Base-by-base conservation (phyloP, 2,113 vertebrate genomes). In the Struthio camelus region DNA sequence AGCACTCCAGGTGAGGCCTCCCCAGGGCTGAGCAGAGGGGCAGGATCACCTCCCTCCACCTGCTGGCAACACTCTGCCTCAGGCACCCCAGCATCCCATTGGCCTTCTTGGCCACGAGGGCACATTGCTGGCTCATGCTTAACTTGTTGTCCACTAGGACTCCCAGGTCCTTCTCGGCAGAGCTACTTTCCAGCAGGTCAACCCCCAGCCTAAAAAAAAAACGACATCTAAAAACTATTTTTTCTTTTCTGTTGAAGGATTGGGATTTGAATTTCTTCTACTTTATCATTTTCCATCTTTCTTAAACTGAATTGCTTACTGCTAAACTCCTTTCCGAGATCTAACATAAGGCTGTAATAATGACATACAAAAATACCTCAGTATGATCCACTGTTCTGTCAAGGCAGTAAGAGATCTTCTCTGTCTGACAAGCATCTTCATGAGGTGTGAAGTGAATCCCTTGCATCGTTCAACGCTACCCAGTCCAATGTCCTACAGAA, bases 381-480 rank as follows among this genome's bases (percentile, higher is more conserved):
- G 97, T 54, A 96, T 97, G 88, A 99, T 91, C 99, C 99, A 99
- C 75, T 99, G 98, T 80, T 99, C 98, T 1, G 98, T 99, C 80
- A 99, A 84, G 1, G 64, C 87, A 58, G 98, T 97, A 59, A 99
- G 98, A 30, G 98, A 98, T 3, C 15, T 95, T 79, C 99, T 98
- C 97, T 99, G 99, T 46, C 72, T 97, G 75, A 99, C 97, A 10
- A 99, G 98, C 84, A 98, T 88, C 97, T 98, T 99, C 98, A 99
- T 98, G 72, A 99, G 98, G 94, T 99, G 99, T n/a, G 98, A 98
- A 5, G 99, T 98, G 97, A 99, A 99, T 14, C 99, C 99, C 95
- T 98, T 98, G 78, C 99, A 99, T 58, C 99, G 98, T 58, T 99
- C 99, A 16, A 99, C 91, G 85, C 97, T 99, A 18, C 98, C 98